Base-by-base conservation (phyloP, 2,797 vertebrate species). In the Pseudocheirus occidentalis region DNA sequence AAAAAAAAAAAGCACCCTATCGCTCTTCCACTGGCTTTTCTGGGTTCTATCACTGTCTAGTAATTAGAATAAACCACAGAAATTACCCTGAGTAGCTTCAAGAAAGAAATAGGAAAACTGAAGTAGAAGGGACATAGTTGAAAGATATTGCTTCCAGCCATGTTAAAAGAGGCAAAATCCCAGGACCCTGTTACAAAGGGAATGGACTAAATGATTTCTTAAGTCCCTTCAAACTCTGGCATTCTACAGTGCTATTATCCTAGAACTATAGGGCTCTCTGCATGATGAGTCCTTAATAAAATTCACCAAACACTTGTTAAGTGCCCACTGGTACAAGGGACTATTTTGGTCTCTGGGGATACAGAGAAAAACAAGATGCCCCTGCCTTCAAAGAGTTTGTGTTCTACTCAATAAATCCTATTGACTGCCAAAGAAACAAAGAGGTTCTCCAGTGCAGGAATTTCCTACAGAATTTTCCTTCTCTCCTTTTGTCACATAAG, bases 401-500 rank as follows among this genome's bases (percentile, higher is more conserved):
- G 2, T 50, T 87, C 73, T 87, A 87, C 24, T 11, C 73, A 87
- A 28, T 11, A 87, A 87, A 87, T 87, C 73, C 73, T 87, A 27
- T 50, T 28, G 73, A 50, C 24, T 34, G 31, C 40, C 73, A 87
- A 87, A 87, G 40, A 87, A 87, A 87, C 73, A 50, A 87, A 87
- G 73, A 87, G 21, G 40, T 27, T 87, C 40, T 87, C 73, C 73
- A 28, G 40, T 52, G 4, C 18, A 4, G 31, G 62, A 21, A 92
- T 66, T 29, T 28, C 55, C 90, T 7, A 55, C 53, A 55, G 57
- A 56, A 18, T 95, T 94, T 97, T 96, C 89, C 90, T 94, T 93
- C 21, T 27, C 91, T 53, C 52, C 24, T 94, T 66, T 95, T 95
- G 53, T 96, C 81, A 56, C 62, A 46, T 52, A 92, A 73, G 28